Conservation (phyloP, 1,140 invertebrate genomes). For the Orius insidiosus region DNA sequence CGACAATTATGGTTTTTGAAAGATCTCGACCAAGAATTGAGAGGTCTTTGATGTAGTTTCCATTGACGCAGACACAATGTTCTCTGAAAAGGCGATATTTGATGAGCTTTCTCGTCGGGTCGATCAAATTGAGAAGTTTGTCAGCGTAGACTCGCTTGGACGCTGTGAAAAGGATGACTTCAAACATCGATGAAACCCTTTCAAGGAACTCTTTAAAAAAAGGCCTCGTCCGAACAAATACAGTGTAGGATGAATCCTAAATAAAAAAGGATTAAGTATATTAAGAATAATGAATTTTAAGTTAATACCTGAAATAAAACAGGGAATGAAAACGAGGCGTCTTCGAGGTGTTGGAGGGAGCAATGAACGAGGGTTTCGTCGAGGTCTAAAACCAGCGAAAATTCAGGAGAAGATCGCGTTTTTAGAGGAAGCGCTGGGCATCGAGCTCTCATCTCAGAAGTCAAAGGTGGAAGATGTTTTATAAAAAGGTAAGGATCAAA, state of each 20-base stretch:
- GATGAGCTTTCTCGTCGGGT: slow-evolving; percentile 75
- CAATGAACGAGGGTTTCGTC: slow-evolving; percentile 95
- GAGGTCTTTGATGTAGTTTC: slow-evolving; percentile 93
- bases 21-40: slow-evolving; percentile 84
- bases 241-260: slow-evolving; percentile 65
- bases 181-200: slow-evolving; percentile 72
- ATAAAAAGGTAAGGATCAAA: slow-evolving; percentile 86
- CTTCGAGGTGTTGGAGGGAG: slow-evolving; percentile 76
- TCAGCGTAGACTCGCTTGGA: slow-evolving; percentile 92
- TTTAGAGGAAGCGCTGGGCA: slow-evolving; percentile 83
- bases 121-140: slow-evolving; percentile 81
- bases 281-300: too few relatives aligned
- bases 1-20: slow-evolving; percentile 78
- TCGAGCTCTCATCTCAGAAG: slow-evolving; percentile 65
- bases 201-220: slow-evolving; percentile 85
- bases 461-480: slow-evolving; percentile 77
- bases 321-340: slow-evolving; percentile 85
- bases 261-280: background rate
- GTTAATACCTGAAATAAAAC: slow-evolving; percentile 56
- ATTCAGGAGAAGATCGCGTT: slow-evolving; percentile 82
- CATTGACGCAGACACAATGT: slow-evolving; percentile 88
- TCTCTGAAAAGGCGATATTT: slow-evolving; percentile 83
- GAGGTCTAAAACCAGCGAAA: slow-evolving; percentile 76
- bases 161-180: slow-evolving; percentile 92
- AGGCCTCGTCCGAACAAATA: slow-evolving; percentile 56